phyloP scores from a whole-genome alignment of 2,888 invertebrate genomes.

The Acleris literana region DNA sequence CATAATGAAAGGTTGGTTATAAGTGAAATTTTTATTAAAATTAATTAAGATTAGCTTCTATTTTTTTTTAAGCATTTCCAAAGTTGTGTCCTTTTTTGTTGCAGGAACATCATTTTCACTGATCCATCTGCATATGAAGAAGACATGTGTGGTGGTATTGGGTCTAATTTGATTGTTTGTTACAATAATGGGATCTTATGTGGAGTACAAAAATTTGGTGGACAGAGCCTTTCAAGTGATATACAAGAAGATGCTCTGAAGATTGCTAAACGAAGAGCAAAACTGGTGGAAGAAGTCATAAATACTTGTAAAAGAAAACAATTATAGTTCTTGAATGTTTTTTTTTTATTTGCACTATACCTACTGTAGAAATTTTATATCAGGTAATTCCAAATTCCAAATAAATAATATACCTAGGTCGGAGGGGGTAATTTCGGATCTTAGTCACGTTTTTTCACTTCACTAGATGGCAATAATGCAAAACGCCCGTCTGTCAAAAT shows the following conservation, averaged over 20 bases:
- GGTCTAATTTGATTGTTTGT: constrained; percentile 86
- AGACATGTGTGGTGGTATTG: constrained; percentile 85
- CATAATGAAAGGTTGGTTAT: constrained; percentile 70
- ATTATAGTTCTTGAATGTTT: constrained; percentile 33
- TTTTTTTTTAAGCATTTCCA: neutral
- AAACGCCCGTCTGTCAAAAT: too few relatives aligned
- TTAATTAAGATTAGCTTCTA: too few relatives aligned
- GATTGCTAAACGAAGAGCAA: constrained; percentile 84
- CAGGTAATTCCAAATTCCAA: too few relatives aligned
- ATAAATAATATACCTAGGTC: too few relatives aligned
- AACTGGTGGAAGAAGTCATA: constrained; percentile 74
- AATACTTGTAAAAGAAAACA: constrained; percentile 62
- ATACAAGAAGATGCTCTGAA: constrained; percentile 84
- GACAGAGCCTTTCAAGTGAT: constrained; percentile 83
- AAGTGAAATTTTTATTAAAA: too few relatives aligned
- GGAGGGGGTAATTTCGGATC: too few relatives aligned
- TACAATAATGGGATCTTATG: constrained; percentile 86
- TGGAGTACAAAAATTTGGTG: constrained; percentile 90
- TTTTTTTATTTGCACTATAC: neutral
- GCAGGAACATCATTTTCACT: constrained; percentile 86
- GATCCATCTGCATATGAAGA: constrained; percentile 95
- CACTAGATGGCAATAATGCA: too few relatives aligned
- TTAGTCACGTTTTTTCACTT: too few relatives aligned
- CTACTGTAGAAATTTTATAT: too few relatives aligned
- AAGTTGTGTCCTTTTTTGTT: constrained; percentile 53